Conservation (phyloP, 2,113 vertebrate species). For the Thamnaconus septentrionalis region DNA sequence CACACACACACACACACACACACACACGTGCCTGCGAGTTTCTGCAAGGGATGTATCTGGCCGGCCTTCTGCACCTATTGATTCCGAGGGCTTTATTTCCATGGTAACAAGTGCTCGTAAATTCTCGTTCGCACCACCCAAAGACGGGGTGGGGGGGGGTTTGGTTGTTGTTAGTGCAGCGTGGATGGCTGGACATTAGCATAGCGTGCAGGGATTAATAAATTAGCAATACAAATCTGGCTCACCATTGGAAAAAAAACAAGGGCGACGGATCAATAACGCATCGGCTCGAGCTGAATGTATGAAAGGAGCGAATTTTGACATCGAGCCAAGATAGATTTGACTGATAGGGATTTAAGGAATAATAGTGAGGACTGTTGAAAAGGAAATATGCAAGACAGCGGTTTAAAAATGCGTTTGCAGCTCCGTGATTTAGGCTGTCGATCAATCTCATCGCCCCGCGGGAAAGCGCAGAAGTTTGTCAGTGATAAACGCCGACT, state of each 20-base stretch:
- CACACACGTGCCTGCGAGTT: slow-evolving; percentile 17
- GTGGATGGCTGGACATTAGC: slow-evolving; percentile 57
- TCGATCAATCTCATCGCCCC: slow-evolving; percentile 5
- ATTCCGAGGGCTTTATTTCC: slow-evolving; percentile 63
- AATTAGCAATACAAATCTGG: slow-evolving; percentile 62
- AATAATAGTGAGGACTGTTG: slow-evolving; percentile 3
- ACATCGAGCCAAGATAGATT: slow-evolving; percentile 41
- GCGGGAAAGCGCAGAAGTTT: slow-evolving; percentile 5
- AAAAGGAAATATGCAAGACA: slow-evolving; percentile 8
- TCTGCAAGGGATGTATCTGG: slow-evolving; percentile 47
- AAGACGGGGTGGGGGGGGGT: not conserved
- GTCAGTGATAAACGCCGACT: no score
- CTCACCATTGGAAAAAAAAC: slow-evolving; percentile 43
- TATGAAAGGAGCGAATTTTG: slow-evolving; percentile 10
- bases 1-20: slow-evolving; percentile 6
- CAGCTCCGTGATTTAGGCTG: slow-evolving; percentile 13
- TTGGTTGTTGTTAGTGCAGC: slow-evolving; percentile 48
- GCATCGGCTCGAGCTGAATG: slow-evolving; percentile 41
- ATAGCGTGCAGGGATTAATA: slow-evolving; percentile 60
- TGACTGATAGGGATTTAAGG: slow-evolving; percentile 25
- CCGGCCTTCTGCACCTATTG: slow-evolving; percentile 51
- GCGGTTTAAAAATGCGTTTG: slow-evolving; percentile 7
- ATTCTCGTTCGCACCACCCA: slow-evolving; percentile 57
- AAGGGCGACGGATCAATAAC: slow-evolving; percentile 38
- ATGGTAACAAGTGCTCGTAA: slow-evolving; percentile 53